These are phyloP conservation scores for Habroteleia sp. DNA, from an alignment of 2,888 invertebrate genomes.

Conservation along the genomic window DNA sequence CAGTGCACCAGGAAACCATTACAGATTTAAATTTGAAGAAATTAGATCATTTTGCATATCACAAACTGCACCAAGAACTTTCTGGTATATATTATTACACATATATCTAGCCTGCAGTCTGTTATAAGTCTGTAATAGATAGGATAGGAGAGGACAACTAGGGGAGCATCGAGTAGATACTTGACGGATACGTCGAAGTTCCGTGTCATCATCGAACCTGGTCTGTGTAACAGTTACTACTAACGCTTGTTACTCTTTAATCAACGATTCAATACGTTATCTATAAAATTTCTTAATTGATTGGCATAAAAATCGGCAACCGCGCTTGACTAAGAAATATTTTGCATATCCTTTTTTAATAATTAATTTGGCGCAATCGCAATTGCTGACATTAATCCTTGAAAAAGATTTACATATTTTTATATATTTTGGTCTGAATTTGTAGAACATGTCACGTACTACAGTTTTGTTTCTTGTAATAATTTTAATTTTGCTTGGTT, in stretches of 20 bases:
- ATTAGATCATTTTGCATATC: constrained; percentile 33
- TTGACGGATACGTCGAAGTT: constrained; percentile 78
- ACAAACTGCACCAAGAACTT: constrained; percentile 34
- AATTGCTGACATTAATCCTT: too few relatives aligned
- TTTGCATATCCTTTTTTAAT: too few relatives aligned
- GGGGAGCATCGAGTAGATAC: constrained; percentile 79
- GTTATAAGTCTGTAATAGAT: constrained; percentile 77
- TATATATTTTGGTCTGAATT: constrained; percentile 1
- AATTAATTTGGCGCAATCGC: too few relatives aligned
- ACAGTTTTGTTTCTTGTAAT: constrained; percentile 68
- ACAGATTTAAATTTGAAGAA: constrained; percentile 34
- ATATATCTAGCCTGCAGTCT: constrained; percentile 65
- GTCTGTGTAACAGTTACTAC: constrained; percentile 73
- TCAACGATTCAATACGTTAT: constrained; percentile 19
- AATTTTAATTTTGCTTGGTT: constrained; percentile 77
- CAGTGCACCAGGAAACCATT: too few relatives aligned
- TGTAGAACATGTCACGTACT: constrained; percentile 70
- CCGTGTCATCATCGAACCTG: constrained; percentile 75
- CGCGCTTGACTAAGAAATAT: too few relatives aligned
- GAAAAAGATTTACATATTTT: too few relatives aligned
- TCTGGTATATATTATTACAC: constrained; percentile 51
- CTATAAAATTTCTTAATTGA: constrained; percentile 22
- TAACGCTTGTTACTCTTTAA: constrained; percentile 58
- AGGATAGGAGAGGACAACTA: constrained; percentile 79
- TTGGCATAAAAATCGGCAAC: too few relatives aligned